Evolutionary conservation across 2,797 vertebrate species (phyloP).

Genomic region (Pitangus sulphuratus): DNA sequence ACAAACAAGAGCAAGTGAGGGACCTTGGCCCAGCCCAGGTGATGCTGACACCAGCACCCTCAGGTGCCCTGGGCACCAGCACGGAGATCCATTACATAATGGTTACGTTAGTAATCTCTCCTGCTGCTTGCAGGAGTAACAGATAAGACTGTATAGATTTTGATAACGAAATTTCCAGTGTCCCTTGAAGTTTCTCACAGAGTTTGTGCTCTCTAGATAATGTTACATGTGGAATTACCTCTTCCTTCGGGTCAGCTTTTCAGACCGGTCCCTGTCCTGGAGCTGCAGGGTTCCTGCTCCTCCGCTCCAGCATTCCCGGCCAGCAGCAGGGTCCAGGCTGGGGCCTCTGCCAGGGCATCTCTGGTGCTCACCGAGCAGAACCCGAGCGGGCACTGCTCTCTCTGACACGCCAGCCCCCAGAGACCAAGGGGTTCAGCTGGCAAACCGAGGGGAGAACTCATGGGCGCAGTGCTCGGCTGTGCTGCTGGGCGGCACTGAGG

Average conservation of each 20-base stretch:
- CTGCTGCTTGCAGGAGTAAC: neutral
- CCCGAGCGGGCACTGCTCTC: neutral
- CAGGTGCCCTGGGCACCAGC: neutral
- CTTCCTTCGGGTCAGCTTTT: neutral
- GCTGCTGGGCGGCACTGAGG: neutral
- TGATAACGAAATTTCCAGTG: neutral
- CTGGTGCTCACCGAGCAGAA: neutral
- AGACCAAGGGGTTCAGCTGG: neutral
- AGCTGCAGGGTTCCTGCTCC: neutral
- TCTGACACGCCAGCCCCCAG: neutral
- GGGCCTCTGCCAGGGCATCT: neutral
- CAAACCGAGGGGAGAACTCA: accelerated
- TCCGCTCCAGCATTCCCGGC: too few relatives aligned
- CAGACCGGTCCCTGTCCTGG: neutral
- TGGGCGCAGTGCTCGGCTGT: accelerated
- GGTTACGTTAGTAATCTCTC: neutral
- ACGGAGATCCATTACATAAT: neutral
- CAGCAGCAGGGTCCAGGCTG: neutral
- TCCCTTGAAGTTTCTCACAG: neutral
- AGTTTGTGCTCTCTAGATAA: neutral
- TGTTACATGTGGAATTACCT: neutral
- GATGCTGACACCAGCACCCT: neutral
- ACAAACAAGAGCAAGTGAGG: neutral
- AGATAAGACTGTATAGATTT: neutral
- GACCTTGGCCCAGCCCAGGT: neutral